Conservation (phyloP, 2,888 invertebrate species). For the Pristionchus maxplancki region DNA sequence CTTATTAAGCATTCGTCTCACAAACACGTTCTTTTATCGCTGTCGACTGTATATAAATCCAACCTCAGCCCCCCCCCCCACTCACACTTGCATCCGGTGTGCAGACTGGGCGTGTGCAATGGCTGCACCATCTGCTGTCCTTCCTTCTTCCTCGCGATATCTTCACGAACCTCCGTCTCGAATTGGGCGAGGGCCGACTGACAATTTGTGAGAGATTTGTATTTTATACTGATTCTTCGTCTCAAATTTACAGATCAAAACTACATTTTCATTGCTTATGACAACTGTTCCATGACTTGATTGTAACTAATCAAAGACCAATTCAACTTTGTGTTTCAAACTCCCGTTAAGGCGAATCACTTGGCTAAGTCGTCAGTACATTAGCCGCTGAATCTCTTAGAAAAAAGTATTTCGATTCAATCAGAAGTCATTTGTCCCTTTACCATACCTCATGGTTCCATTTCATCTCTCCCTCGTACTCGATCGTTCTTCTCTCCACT, state of each 20-base stretch:
- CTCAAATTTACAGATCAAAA: neutral
- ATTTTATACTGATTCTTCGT: neutral
- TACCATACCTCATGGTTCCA: neutral
- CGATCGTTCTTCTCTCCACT: neutral
- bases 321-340: too few species aligned
- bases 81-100: constrained; percentile 40
- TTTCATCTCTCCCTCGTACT: neutral
- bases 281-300: neutral
- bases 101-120: neutral
- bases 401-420: neutral
- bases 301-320: too few species aligned
- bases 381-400: neutral
- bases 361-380: too few species aligned
- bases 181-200: constrained; percentile 7
- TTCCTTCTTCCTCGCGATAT: constrained; percentile 9
- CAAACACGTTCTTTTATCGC: too few species aligned
- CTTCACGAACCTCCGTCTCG: constrained; percentile 7
- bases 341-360: too few species aligned
- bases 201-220: neutral
- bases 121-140: neutral
- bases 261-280: neutral
- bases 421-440: too few species aligned
- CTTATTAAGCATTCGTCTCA: too few species aligned
- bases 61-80: neutral
- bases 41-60: too few species aligned